phyloP scores from a whole-genome alignment of 2,797 vertebrate species.

The Mormyrops attenuatus region DNA sequence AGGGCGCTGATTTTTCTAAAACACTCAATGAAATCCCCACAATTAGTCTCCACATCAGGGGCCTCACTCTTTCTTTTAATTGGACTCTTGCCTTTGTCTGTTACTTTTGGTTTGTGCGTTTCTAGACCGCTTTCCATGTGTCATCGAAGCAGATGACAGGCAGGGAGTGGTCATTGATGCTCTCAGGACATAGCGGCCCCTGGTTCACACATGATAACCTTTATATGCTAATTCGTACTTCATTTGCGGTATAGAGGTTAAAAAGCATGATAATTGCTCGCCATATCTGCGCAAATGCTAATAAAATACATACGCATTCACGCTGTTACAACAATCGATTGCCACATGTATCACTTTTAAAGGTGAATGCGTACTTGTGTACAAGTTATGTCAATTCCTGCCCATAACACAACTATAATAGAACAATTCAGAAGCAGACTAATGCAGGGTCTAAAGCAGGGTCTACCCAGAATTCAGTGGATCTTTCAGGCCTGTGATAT shows the following conservation, averaged over 20 bases:
- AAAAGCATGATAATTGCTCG: not conserved
- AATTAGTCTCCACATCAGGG: not conserved
- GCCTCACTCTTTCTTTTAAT: not conserved
- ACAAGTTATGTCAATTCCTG: not conserved
- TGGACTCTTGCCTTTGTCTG: constrained; percentile 22
- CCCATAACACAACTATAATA: not conserved
- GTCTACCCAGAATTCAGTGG: not conserved
- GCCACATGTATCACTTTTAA: not conserved
- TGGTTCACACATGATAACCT: constrained; percentile 20
- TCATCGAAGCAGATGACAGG: constrained; percentile 36
- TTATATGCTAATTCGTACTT: constrained; percentile 34
- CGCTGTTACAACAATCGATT: not conserved
- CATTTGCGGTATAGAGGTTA: not conserved
- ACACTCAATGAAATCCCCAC: not conserved
- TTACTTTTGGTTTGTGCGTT: not conserved
- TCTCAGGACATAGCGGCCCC: constrained; percentile 33
- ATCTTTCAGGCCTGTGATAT: not conserved
- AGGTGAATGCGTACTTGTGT: not conserved
- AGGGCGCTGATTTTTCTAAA: not conserved
- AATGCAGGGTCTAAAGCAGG: not conserved
- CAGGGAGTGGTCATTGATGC: constrained; percentile 27
- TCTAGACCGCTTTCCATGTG: not conserved
- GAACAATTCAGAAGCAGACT: not conserved
- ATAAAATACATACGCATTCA: not conserved
- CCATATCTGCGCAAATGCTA: not conserved